phyloP scores from a whole-genome alignment of 2,113 vertebrate species.

The Pionites leucogaster region DNA sequence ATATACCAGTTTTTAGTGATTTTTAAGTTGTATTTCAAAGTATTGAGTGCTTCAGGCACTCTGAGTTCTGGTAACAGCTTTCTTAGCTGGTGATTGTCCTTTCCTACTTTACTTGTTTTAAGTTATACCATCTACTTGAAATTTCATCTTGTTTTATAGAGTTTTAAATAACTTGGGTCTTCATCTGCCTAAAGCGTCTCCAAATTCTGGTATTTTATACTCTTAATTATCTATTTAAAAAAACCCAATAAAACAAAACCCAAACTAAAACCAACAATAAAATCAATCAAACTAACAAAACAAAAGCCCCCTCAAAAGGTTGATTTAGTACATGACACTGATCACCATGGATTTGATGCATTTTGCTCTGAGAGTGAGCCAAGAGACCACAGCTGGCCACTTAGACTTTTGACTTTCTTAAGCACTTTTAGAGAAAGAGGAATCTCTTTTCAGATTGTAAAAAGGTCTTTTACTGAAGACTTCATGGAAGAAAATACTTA shows the following conservation, averaged over 20 bases:
- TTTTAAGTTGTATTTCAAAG: neutral
- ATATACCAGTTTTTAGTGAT: neutral
- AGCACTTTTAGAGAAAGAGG: neutral
- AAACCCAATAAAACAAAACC: accelerated
- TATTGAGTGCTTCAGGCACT: accelerated
- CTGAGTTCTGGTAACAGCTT: neutral
- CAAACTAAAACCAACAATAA: neutral
- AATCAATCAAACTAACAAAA: neutral
- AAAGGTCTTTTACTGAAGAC: neutral
- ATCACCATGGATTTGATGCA: neutral
- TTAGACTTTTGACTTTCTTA: neutral
- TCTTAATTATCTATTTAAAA: neutral
- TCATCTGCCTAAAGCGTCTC: neutral
- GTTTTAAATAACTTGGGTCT: neutral
- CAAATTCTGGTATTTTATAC: neutral
- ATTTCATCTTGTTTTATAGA: neutral
- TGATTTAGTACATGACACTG: neutral
- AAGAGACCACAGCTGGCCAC: neutral
- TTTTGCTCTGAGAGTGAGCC: neutral
- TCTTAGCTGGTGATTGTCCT: neutral
- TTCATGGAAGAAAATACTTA: neutral
- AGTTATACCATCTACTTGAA: neutral
- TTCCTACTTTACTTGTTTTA: neutral
- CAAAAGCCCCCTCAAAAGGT: neutral
- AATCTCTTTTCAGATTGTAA: neutral